Evolutionary conservation across 2,113 vertebrate species (phyloP), one percentile per base, ranked within the genome.

Genomic region (Sakesphorus luctuosus): DNA sequence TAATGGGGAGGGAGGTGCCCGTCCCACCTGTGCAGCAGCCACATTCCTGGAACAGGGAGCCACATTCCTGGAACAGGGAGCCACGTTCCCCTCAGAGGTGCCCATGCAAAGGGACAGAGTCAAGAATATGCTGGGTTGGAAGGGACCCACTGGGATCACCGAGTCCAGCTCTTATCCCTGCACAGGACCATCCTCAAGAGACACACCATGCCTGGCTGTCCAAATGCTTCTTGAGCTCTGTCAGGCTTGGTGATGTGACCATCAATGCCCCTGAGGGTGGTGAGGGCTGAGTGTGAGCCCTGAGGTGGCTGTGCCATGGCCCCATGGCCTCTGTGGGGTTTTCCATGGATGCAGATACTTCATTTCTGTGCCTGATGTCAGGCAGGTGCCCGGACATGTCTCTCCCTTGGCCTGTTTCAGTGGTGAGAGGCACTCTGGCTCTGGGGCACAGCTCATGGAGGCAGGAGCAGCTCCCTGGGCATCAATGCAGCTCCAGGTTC

Each of bases 351-450:
- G 9, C 7, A 12, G 66, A 1, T 4, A 33, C 18, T 25, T 13
- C 0, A 0, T 31, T 3, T 36, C 35, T 26, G 55, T 13, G 33
- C 4, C 49, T 8, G 52, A 7, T 3, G 24, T 11, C 2, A 9
- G 29, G 2, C 0, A 14, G 24, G 17, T n/a, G 46, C 26, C 25
- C 0, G 1, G 58, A 7, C 19, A 8, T 3, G 12, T 9, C 47
- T 7, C 4, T 6, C 20, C 29, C 18, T 29, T 11, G 19, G 49
- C 50, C 29, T 4, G 16, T 18, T 11, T 28, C n/a, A 26, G 68
- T 20, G 6, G 17, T 3, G 67, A 14, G n/a, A 28, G 12, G 36
- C 35, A 17, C 35, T 52, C 50, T 40, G 69, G 55, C 49, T 38
- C 59, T 18, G 67, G 55, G 76, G 31, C 10, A 5, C 8, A 23